Conservation (phyloP, 2,797 vertebrate species). For the Muscicapa striata region DNA sequence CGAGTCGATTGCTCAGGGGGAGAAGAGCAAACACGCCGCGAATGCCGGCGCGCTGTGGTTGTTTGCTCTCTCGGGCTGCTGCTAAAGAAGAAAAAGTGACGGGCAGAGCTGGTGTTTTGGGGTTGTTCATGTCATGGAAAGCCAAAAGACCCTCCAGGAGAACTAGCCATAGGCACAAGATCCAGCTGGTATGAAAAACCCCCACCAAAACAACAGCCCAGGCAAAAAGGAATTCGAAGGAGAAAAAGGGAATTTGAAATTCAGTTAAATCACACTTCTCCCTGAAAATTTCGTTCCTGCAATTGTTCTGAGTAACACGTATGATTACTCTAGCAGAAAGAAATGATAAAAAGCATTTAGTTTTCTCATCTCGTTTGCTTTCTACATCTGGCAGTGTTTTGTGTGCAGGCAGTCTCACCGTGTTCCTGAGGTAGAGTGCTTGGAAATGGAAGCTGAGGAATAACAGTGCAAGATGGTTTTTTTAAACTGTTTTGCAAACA, state of each 20-base stretch:
- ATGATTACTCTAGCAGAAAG: conserved; percentile 24
- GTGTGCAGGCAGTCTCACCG: neutral
- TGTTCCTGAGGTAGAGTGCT: neutral
- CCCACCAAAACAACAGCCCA: neutral
- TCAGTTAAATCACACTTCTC: neutral
- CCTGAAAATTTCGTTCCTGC: conserved; percentile 32
- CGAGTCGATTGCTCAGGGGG: neutral
- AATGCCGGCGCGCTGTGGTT: rapidly evolving
- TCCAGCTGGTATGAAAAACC: neutral
- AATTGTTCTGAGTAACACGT: conserved; percentile 10
- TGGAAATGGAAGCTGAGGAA: conserved; percentile 39
- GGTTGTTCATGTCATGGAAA: neutral
- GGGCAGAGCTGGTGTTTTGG: neutral
- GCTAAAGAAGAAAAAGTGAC: neutral
- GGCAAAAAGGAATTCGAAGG: neutral
- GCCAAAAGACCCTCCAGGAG: neutral
- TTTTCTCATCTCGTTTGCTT: conserved; percentile 61
- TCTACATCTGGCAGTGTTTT: conserved; percentile 47
- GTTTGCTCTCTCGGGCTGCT: neutral
- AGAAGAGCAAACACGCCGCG: neutral
- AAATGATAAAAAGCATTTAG: conserved; percentile 46
- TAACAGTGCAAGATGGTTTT: neutral
- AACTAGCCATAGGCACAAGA: neutral
- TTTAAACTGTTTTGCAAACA: conserved; percentile 30
- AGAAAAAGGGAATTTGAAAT: neutral